These are phyloP conservation scores for Halisarca cf. caerulea DNA, from an alignment of 37 sponge, comb jelly and placozoan species.

Conservation along the genomic window DNA sequence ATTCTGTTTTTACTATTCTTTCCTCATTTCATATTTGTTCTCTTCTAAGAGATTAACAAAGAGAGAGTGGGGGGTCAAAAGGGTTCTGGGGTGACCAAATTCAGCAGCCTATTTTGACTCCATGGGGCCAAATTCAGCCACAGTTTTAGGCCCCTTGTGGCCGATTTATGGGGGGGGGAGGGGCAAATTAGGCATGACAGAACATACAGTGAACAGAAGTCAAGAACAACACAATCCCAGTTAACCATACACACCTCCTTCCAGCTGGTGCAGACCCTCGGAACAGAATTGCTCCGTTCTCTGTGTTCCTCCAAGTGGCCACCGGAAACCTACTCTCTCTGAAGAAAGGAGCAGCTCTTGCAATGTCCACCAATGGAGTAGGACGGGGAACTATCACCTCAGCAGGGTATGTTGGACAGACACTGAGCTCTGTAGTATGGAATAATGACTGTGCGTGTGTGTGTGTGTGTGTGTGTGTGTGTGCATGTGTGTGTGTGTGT, in stretches of 20 bases:
- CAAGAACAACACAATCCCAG: no score
- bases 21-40: no score
- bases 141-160: no score
- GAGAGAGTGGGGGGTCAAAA: no score
- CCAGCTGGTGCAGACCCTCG: conserved; percentile 63
- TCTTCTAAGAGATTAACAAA: no score
- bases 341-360: conserved; percentile 63
- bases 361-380: conserved; percentile 67
- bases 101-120: no score
- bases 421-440: conserved; percentile 47
- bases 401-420: conserved; percentile 69
- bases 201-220: no score
- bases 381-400: conserved; percentile 68
- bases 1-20: no score
- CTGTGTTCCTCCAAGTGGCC: conserved; percentile 65
- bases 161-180: no score
- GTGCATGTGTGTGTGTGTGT: neutral
- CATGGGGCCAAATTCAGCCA: no score
- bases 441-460: neutral
- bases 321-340: conserved; percentile 78
- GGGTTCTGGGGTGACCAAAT: no score
- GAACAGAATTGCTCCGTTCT: conserved; percentile 64
- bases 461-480: neutral
- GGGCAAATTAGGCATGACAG: no score
- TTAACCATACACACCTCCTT: conserved; percentile 55